Conservation (phyloP, 2,888 invertebrate species). For the Omphaloscelis lunosa region DNA sequence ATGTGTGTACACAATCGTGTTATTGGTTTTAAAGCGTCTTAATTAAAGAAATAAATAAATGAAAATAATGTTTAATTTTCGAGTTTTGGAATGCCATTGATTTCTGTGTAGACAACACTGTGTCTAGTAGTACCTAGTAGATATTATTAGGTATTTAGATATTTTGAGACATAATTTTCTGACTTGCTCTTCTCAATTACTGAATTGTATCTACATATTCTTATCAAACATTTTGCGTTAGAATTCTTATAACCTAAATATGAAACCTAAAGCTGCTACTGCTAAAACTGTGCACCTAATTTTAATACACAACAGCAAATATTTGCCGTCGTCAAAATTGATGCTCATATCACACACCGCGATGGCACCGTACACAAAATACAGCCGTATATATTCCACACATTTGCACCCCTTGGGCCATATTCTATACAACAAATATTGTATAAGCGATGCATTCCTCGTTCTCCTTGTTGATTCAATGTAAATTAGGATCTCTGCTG, state of each 20-base stretch:
- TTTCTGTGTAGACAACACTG: background rate
- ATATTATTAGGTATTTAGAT: background rate
- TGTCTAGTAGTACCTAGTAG: background rate
- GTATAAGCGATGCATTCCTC: constrained; percentile 79
- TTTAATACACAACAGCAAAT: constrained; percentile 55
- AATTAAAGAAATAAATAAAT: too few relatives aligned
- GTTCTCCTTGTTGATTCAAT: constrained; percentile 82
- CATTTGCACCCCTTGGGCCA: constrained; percentile 56
- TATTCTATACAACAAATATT: constrained; percentile 61
- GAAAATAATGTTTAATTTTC: background rate
- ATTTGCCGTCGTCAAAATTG: constrained; percentile 59
- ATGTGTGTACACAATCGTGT: too few relatives aligned
- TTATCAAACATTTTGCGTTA: background rate
- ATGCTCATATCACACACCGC: constrained; percentile 42
- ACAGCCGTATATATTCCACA: constrained; percentile 64
- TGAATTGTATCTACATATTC: background rate
- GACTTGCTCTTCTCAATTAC: background rate
- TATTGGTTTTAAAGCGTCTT: too few relatives aligned
- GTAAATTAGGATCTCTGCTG: constrained; percentile 80
- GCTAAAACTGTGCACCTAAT: constrained; percentile 54
- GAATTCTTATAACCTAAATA: constrained; percentile 19
- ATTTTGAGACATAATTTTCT: background rate
- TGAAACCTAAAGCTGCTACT: constrained; percentile 21
- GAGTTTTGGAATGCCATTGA: background rate
- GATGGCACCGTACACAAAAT: constrained; percentile 52